Evolutionary conservation across 2,797 vertebrate species (phyloP).

Genomic region (Nothura maculosa): DNA sequence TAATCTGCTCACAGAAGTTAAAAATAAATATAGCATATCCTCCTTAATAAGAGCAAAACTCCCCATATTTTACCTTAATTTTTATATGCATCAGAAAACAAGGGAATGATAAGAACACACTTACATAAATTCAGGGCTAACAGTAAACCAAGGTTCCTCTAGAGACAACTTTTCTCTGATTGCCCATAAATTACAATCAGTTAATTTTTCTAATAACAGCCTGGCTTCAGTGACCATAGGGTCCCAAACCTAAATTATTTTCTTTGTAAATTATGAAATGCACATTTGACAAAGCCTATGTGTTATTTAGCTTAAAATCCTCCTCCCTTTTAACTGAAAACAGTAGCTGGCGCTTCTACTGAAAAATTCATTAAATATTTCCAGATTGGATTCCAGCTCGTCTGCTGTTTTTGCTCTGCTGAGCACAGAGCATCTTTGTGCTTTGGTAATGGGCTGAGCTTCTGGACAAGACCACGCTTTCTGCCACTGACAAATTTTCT

Average conservation of each 20-base stretch:
- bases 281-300: slow-evolving; percentile 17
- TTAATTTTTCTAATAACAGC: background rate
- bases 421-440: slow-evolving; percentile 75
- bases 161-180: background rate
- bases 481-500: slow-evolving; percentile 37
- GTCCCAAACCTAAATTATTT: slow-evolving; percentile 24
- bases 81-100: background rate
- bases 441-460: slow-evolving; percentile 76
- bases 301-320: slow-evolving; percentile 47
- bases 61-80: background rate
- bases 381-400: slow-evolving; percentile 77
- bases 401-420: slow-evolving; percentile 76
- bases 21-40: background rate
- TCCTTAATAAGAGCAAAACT: background rate
- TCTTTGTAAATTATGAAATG: slow-evolving; percentile 1
- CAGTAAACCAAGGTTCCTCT: background rate
- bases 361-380: slow-evolving; percentile 77
- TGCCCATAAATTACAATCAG: background rate
- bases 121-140: background rate
- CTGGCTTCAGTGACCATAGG: background rate
- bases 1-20: background rate
- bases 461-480: slow-evolving; percentile 55
- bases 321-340: slow-evolving; percentile 62
- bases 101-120: background rate
- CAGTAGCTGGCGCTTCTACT: slow-evolving; percentile 62